Percentiles rank a stretch among this genome's conserved stretches.
phyloP scores from a whole-genome alignment of 92 coral and sea anemone species.

The Desmophyllum pertusum region DNA sequence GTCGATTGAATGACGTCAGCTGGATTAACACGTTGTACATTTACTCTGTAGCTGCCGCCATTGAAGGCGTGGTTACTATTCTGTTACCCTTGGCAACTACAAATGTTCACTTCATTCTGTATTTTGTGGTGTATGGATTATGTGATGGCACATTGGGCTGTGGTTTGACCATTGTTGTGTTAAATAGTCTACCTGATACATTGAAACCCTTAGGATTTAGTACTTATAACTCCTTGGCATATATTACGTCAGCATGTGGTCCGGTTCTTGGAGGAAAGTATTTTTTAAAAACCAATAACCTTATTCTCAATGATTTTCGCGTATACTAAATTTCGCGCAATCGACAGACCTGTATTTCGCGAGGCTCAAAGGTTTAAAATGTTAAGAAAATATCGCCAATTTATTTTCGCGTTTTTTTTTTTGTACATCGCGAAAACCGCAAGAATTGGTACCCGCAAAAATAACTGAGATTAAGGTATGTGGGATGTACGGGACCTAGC shows the following conservation, averaged over 20 bases:
- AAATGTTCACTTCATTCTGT: slow-evolving; percentile 20
- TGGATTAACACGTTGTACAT: slow-evolving; percentile 32
- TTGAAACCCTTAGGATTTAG: slow-evolving; percentile 40
- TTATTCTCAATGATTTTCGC: too few relatives aligned
- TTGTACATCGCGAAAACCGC: too few relatives aligned
- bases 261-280: slow-evolving; percentile 55
- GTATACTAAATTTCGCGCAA: too few relatives aligned
- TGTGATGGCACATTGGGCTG: slow-evolving; percentile 42
- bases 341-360: too few relatives aligned
- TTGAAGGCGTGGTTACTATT: slow-evolving; percentile 36
- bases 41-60: slow-evolving; percentile 19
- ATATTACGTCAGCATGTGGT: slow-evolving; percentile 22
- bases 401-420: too few relatives aligned
- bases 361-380: too few relatives aligned
- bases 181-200: slow-evolving; percentile 29
- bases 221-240: not conserved
- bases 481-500: too few relatives aligned
- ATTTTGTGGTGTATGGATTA: slow-evolving; percentile 42
- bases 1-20: slow-evolving; percentile 41
- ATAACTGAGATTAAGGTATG: too few relatives aligned
- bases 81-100: slow-evolving; percentile 34
- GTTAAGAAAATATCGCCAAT: too few relatives aligned
- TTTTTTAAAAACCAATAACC: too few relatives aligned
- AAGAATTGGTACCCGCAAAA: too few relatives aligned
- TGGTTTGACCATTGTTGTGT: slow-evolving; percentile 26